A percentile compares a stretch with the other conserved stretches of the same genome.
phyloP scores from a whole-genome alignment of 2,113 vertebrate species.

The Nanger granti region DNA sequence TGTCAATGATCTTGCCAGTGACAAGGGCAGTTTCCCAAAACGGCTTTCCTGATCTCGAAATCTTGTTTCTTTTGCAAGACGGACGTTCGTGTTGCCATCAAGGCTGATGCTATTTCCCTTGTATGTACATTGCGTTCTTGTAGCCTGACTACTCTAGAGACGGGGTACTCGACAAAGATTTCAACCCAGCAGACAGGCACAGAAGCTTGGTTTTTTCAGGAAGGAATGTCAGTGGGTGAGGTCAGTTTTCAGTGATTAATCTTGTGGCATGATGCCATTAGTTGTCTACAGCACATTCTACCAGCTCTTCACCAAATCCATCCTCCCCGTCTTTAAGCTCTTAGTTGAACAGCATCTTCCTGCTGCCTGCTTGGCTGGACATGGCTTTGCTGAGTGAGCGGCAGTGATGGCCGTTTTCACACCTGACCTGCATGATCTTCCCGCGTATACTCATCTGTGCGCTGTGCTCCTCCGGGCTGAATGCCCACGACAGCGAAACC shows the following conservation, averaged over 20 bases:
- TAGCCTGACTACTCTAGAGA: neutral
- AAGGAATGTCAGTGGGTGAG: neutral
- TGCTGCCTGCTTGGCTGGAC: neutral
- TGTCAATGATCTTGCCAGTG: neutral
- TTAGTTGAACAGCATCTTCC: neutral
- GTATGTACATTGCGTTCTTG: neutral
- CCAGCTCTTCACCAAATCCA: neutral
- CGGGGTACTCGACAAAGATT: neutral
- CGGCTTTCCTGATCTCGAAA: constrained; percentile 12
- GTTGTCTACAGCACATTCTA: neutral
- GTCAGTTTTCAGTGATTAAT: neutral
- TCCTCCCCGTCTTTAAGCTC: neutral
- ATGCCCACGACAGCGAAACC: neutral
- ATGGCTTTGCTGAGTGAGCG: neutral
- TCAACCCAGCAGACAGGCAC: neutral
- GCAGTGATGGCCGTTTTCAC: neutral
- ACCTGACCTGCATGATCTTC: neutral
- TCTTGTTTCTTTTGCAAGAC: constrained; percentile 6
- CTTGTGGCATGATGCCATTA: neutral
- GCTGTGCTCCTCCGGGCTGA: neutral
- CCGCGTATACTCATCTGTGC: neutral
- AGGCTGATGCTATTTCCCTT: neutral
- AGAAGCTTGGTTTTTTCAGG: neutral
- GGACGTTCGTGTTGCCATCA: neutral
- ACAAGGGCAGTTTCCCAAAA: neutral